These are phyloP conservation scores for Plagiodera versicolora DNA, from an alignment of 2,888 invertebrate genomes.

Conservation along the genomic window DNA sequence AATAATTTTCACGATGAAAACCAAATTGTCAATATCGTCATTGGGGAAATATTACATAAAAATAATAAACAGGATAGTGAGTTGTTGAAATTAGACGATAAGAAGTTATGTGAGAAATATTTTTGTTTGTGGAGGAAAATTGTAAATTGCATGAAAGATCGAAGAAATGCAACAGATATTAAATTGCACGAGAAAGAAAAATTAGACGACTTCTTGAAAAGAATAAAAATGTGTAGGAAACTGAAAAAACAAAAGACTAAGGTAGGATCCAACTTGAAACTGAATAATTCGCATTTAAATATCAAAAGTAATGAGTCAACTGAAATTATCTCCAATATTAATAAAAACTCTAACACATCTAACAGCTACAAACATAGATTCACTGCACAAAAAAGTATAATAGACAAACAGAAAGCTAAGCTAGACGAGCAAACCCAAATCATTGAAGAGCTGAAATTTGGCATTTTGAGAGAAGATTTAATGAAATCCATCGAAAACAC, in stretches of 20 bases:
- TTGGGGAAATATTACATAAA: conserved; percentile 10
- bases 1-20: neutral
- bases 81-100: neutral
- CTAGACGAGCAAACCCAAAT: conserved; percentile 70
- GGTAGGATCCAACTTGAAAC: neutral
- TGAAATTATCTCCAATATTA: no score
- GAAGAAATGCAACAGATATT: conserved; percentile 14
- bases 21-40: conserved; percentile 5
- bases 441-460: conserved; percentile 73
- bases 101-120: conserved; percentile 28
- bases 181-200: conserved; percentile 37
- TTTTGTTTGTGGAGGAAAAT: conserved; percentile 37
- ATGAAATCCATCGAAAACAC: conserved; percentile 61
- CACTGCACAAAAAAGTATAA: conserved; percentile 72
- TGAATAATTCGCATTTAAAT: neutral
- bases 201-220: conserved; percentile 42
- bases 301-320: neutral
- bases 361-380: conserved; percentile 54
- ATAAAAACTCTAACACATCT: conserved; percentile 8
- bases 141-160: conserved; percentile 30
- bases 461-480: conserved; percentile 68
- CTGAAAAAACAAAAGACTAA: conserved; percentile 18
- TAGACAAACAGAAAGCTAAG: conserved; percentile 71
- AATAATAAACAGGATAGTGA: neutral
- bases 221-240: conserved; percentile 36